Percentiles rank a stretch among this genome's conserved stretches.
Evolutionary conservation across 1,140 invertebrate genomes (phyloP).

Genomic region (Formica selysi): DNA sequence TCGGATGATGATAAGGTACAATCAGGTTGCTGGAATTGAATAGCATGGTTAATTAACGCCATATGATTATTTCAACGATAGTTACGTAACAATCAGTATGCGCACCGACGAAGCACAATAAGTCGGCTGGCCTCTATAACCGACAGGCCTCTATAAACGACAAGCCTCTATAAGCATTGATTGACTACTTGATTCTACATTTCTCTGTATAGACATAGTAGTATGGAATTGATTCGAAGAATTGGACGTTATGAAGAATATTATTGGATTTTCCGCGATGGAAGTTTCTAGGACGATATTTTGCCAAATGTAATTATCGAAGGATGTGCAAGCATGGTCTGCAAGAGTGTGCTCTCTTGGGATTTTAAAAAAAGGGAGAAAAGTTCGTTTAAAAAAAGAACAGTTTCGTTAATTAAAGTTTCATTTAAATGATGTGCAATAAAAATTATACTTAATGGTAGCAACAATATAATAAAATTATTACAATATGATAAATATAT

Average conservation of each 20-base stretch:
- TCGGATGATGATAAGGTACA: neutral
- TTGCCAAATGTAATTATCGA: conserved; percentile 41
- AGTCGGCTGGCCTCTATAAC: neutral
- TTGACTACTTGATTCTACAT: conserved; percentile 19
- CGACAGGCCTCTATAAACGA: neutral
- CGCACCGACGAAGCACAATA: neutral
- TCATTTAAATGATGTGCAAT: neutral
- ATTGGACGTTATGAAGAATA: conserved; percentile 41
- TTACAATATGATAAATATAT: no score
- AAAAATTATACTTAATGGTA: neutral
- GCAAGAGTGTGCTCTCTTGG: neutral
- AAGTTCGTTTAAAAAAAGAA: neutral
- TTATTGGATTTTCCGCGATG: conserved; percentile 45
- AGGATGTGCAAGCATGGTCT: neutral
- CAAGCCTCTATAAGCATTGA: conserved; percentile 9
- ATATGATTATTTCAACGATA: neutral
- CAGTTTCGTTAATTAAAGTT: conserved; percentile 1
- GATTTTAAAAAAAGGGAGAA: neutral
- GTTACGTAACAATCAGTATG: conserved; percentile 25
- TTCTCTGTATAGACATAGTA: neutral
- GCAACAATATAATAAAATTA: neutral
- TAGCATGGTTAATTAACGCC: conserved; percentile 18
- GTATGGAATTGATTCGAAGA: conserved; percentile 39
- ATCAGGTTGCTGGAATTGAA: neutral
- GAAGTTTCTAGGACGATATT: conserved; percentile 16